Evolutionary conservation across 2,113 vertebrate genomes (phyloP), one percentile per base, ranked within the genome.

Genomic region (Calonectris borealis): DNA sequence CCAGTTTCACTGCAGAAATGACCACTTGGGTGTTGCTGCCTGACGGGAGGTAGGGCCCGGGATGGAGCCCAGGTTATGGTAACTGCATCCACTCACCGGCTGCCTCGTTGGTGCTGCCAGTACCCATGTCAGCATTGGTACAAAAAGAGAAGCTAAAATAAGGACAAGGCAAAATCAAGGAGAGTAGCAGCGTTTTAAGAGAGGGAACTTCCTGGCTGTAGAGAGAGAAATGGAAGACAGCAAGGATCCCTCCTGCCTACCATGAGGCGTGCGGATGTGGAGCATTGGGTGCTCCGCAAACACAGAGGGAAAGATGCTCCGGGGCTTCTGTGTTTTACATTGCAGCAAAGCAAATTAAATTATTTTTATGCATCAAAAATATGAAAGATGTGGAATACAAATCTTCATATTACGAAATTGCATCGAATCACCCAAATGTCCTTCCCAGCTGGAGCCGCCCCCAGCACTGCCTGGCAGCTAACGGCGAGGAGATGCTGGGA

Each of bases 261-360:
- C 18, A 1, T 5, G 38, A 49, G 42, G 61, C 40, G 61, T 5
- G 25, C 3, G 25, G 25, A 6, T 27, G 76, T 5, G 40, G 40
- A 40, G 19, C 32, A 13, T 0, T 4, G 44, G 18, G 6, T 3
- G 32, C 48, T 34, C 27, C 3, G 0, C 38, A 8, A 9, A 18
- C 65, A 21, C 57, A 4, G 29, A 18, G 9, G 16, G 34, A 15
- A 54, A 34, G 18, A 9, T 13, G 13, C 13, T 10, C 6, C 3
- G 0, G 16, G 9, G 13, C 20, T 48, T 24, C 77, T 8, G 8
- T 8, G 51, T 24, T 82, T 64, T 26, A 54, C 72, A 9, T 2
- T 16, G 44, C 60, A 54, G 36, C 73, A 49, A 38, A 60, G 52
- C 58, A 62, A 91, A 52, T 4, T 3, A 10, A 32, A 42, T 27